These are phyloP conservation scores for Minunthozetes semirufus DNA, from an alignment of 2,888 invertebrate genomes.

Conservation along the genomic window DNA sequence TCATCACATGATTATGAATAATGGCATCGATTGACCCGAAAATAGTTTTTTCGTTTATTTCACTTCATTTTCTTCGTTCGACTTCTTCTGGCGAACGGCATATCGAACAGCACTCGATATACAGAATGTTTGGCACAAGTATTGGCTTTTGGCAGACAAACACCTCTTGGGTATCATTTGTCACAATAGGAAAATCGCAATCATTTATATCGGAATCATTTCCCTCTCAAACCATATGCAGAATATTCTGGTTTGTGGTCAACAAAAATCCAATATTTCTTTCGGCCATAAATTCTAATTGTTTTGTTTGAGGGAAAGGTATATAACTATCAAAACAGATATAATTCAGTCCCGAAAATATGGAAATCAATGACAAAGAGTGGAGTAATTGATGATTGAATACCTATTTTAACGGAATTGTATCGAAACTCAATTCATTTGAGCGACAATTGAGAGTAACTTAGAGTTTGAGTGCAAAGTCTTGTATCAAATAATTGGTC, in stretches of 20 bases:
- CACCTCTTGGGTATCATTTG: slow-evolving; percentile 2
- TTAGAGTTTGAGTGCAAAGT: slow-evolving; percentile 14
- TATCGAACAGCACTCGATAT: slow-evolving; percentile 7
- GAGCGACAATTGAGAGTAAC: neutral
- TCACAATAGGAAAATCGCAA: neutral
- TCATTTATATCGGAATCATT: neutral
- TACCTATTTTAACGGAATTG: too few species aligned
- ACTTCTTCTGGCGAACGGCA: neutral
- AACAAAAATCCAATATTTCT: neutral
- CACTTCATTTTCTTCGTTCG: neutral
- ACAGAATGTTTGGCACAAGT: neutral
- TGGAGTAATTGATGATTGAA: too few species aligned
- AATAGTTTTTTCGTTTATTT: neutral
- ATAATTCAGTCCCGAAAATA: too few species aligned
- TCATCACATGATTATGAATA: neutral
- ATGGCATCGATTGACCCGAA: slow-evolving; percentile 3
- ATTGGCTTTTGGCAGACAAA: neutral
- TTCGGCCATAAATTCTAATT: neutral
- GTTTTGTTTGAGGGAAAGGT: neutral
- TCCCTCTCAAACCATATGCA: neutral
- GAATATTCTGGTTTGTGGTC: neutral
- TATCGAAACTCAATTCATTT: neutral
- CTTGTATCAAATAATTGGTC: slow-evolving; percentile 3
- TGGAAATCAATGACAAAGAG: too few species aligned
- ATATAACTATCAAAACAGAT: neutral